Evolutionary conservation across 2,888 invertebrate genomes (phyloP), one percentile per base, ranked within the genome.

Genomic region (Cataglyphis albicans): DNA sequence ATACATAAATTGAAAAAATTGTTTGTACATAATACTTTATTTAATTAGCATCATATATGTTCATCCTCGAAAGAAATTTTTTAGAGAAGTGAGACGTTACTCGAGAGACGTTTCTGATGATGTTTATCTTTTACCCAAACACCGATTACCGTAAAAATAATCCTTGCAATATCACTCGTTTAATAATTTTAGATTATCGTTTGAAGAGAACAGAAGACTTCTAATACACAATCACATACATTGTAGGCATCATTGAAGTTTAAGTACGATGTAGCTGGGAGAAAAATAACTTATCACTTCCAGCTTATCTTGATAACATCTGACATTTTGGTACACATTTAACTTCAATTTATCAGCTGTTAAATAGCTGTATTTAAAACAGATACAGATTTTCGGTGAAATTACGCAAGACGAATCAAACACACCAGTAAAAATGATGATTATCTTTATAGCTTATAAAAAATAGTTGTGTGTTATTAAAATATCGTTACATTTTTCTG

Each of bases 241-340:
- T 29, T 55, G 29, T 67, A 80, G 67, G 80, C 80, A 48, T 80
- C 21, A 18, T 35, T 80, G 32, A 59, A 57, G 44, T 18, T 83
- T 87, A 87, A 86, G 86, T 87, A 86, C 86, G 32, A 83, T 65
- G n/a, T 64, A 35, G n/a, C n/a, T 29, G 25, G 12, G 29, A 75
- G 9, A 29, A 75, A n/a, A 4, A 32, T 18, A 29, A 63, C 18
- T 35, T 64, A 5, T 25, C 63, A 0, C 6, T 74, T 25, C 9
- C 41, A 21, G 35, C 7, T 41, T 41, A n/a, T 73, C 18, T 73
- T 7, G 29, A 32, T 65, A 55, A 52, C 25, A n/a, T 65, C 35
- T 38, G 52, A 38, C 25, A 75, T 75, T 75, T 75, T 67, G 21
- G 25, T 75, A 67, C 38, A 67, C 1, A 75, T 52, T 75, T 52